Base-by-base conservation (phyloP, 2,888 invertebrate genomes). In the Orthonevra nobilis region DNA sequence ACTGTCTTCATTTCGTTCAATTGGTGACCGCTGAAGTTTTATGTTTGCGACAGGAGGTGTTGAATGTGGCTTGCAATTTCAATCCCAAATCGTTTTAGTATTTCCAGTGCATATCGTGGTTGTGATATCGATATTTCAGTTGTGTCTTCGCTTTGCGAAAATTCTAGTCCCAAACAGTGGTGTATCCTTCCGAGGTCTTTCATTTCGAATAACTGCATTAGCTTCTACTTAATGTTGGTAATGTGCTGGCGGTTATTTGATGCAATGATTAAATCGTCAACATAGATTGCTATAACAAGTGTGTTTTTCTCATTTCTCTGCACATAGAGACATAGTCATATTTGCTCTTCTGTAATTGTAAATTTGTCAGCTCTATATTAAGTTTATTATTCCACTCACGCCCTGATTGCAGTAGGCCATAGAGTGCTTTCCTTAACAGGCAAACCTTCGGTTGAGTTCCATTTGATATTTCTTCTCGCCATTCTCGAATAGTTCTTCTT, bases 81-180 rank as follows among this genome's bases (percentile, higher is more conserved):
- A n/a, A n/a, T n/a, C n/a, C n/a, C n/a, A n/a, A n/a, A n/a, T n/a
- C n/a, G n/a, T n/a, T n/a, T n/a, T n/a, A n/a, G n/a, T n/a, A n/a
- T n/a, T n/a, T n/a, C n/a, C n/a, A n/a, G 56, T 79, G 46, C n/a
- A 50, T 82, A 56, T 81, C 81, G 2, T 34, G 42, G 10, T 19
- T 58, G 58, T 58, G 30, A 28, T 30, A 58, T 38, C 26, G 20
- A 44, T 32, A 54, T 68, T 68, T 28, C 17, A 38, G 42, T 44
- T 28, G n/a, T 10, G 61, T 36, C 56, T 30, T 44, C 36, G 36
- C 38, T 40, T 54, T 54, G 40, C n/a, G 36, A 9, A 48, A 34
- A 26, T 69, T 69, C 26, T 19, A 38, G 20, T 63, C 40, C 26
- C 36, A 48, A 7, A 50, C 48, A 48, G 36, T 46, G 34, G 10